Conservation (phyloP, 1,140 invertebrate species). For the Aphidius ervi region DNA sequence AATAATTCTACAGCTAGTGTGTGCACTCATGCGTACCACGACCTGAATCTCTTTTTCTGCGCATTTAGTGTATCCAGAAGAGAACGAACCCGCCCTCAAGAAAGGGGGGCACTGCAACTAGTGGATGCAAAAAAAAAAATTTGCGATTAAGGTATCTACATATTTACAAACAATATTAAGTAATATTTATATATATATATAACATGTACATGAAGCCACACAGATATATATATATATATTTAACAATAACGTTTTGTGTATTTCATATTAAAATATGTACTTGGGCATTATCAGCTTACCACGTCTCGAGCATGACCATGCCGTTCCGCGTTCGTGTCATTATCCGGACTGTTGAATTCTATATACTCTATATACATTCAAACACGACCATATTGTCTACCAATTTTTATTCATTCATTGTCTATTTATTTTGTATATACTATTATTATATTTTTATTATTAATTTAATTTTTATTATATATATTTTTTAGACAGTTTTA, state of each 20-base stretch:
- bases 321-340: constrained; percentile 21
- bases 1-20: constrained; percentile 43
- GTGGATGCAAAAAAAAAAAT: background rate
- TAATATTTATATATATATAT: no score
- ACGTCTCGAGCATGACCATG: constrained; percentile 8
- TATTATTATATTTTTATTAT: no score
- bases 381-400: no score
- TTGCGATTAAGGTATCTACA: background rate
- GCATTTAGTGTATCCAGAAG: constrained; percentile 12
- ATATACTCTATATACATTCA: no score
- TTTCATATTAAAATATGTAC: background rate
- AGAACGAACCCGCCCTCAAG: constrained; percentile 16
- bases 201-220: constrained; percentile 1
- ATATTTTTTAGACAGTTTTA: no score
- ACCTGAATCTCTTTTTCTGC: constrained; percentile 45
- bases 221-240: background rate
- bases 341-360: constrained; percentile 19
- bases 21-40: constrained; percentile 48
- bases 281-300: constrained; percentile 9
- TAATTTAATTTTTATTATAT: no score
- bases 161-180: constrained; percentile 18
- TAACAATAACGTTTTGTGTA: background rate
- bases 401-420: no score
- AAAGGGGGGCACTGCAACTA: background rate
- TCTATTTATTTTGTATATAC: no score